Evolutionary conservation across 2,888 invertebrate species (phyloP), one percentile per base, ranked within the genome.

Genomic region (Zeuzera pyrina): DNA sequence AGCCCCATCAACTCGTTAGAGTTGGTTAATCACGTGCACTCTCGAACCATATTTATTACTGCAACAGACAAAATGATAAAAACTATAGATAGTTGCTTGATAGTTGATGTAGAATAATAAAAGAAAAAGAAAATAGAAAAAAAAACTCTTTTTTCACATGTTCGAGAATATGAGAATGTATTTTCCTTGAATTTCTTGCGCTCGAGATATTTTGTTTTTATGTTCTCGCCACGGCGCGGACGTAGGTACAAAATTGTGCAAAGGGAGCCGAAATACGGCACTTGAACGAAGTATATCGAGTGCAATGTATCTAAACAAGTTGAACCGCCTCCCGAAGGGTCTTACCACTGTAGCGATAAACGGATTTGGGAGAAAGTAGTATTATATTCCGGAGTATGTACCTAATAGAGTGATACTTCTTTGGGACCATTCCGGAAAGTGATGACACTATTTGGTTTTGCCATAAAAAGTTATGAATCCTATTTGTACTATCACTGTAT

Each of bases 381-480:
- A 64, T 65, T 72, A 70, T n/a, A n/a, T 69, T 60, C 62, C 59
- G 52, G 43, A 49, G 60, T 70, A n/a, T n/a, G n/a, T n/a, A n/a
- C n/a, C n/a, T n/a, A 73, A 71, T 71, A 69, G 68, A 69, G 69
- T 70, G 71, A 69, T 67, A 67, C 69, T 71, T 70, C 64, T 64
- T 66, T 58, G 56, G 65, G 69, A 61, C 57, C 65, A 62, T 70
- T 67, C 61, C 62, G 62, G 57, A 60, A 70, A 69, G 66, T 69
- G 66, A 68, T 50, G 74, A 72, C 59, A 69, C 76, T 71, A 78
- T 77, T 78, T 70, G 71, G 65, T 67, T 71, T 65, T 54, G 58
- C 58, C 68, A 69, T 78, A 79, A 79, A 79, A 78, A 70, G 73
- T 74, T 73, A 78, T 62, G 65, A 66, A 59, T 68, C 63, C 66